Evolutionary conservation across 2,888 invertebrate genomes (phyloP).

Genomic region (Pandemis corylana): DNA sequence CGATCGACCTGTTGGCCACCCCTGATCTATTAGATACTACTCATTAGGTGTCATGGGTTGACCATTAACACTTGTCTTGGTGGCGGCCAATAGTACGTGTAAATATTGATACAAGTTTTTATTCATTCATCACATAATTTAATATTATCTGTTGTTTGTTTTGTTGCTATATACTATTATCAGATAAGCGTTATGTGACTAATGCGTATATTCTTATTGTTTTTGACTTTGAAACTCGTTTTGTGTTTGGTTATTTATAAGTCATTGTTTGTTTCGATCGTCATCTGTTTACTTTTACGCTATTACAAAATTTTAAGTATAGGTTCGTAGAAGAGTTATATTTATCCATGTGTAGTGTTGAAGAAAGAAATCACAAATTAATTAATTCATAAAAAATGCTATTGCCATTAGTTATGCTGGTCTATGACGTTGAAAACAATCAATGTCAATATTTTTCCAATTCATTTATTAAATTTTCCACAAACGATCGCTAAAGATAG

Average conservation of each 20-base stretch:
- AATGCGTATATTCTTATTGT: neutral
- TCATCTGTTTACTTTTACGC: neutral
- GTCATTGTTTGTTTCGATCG: neutral
- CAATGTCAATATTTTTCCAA: too few species aligned
- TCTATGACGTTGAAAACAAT: too few species aligned
- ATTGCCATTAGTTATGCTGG: too few species aligned
- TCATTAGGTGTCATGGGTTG: neutral
- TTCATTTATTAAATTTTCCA: too few species aligned
- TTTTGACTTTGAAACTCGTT: neutral
- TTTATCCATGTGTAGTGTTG: too few species aligned
- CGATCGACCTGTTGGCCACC: too few species aligned
- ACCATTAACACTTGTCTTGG: neutral
- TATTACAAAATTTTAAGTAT: neutral
- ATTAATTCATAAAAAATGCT: too few species aligned
- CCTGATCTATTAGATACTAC: neutral
- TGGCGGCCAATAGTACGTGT: neutral
- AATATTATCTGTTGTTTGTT: constrained; percentile 1
- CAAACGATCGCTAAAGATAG: too few species aligned
- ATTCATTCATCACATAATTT: constrained; percentile 3
- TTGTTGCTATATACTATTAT: constrained; percentile 8
- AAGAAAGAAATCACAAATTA: too few species aligned
- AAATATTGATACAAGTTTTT: neutral
- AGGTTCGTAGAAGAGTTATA: neutral
- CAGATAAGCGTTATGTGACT: neutral
- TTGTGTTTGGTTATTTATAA: neutral